These are phyloP conservation scores for Xanthia togata DNA, from an alignment of 2,888 invertebrate genomes.

Conservation along the genomic window DNA sequence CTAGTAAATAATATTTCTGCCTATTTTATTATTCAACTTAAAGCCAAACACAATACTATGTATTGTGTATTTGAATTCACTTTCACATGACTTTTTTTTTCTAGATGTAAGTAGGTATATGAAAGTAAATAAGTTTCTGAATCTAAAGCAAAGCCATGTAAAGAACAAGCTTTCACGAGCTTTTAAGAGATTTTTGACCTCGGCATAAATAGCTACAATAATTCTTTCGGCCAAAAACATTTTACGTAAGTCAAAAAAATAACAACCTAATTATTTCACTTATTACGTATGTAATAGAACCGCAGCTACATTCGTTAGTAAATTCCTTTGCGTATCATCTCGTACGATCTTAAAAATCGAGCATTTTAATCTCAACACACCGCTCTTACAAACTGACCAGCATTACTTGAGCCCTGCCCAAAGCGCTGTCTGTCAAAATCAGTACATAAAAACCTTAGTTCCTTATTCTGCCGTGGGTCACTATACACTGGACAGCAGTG, in stretches of 20 bases:
- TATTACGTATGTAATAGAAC: conserved; percentile 59
- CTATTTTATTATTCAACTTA: not conserved
- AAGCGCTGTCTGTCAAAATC: conserved; percentile 24
- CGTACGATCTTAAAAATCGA: conserved; percentile 62
- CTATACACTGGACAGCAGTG: conserved; percentile 12
- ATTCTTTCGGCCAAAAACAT: conserved; percentile 37
- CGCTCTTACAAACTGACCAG: conserved; percentile 36
- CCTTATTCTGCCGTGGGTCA: conserved; percentile 1
- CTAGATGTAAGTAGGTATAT: too few species aligned
- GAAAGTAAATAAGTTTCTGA: not conserved
- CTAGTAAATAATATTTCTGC: too few species aligned
- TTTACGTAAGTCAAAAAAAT: conserved; percentile 39
- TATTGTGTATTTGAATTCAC: too few species aligned
- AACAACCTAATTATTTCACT: conserved; percentile 64
- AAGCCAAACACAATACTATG: not conserved
- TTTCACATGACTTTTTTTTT: too few species aligned
- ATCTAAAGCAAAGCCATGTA: not conserved
- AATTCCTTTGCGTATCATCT: conserved; percentile 63
- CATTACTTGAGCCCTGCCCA: conserved; percentile 10
- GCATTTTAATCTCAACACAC: conserved; percentile 62
- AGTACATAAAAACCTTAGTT: not conserved
- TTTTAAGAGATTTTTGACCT: conserved; percentile 11
- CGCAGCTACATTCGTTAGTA: conserved; percentile 66
- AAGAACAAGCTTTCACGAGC: conserved; percentile 8
- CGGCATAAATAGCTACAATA: not conserved